A percentile compares a stretch with the other conserved stretches of the same genome.
Conservation (phyloP, 2,113 vertebrate species). For the Gasterosteus nipponicus region DNA sequence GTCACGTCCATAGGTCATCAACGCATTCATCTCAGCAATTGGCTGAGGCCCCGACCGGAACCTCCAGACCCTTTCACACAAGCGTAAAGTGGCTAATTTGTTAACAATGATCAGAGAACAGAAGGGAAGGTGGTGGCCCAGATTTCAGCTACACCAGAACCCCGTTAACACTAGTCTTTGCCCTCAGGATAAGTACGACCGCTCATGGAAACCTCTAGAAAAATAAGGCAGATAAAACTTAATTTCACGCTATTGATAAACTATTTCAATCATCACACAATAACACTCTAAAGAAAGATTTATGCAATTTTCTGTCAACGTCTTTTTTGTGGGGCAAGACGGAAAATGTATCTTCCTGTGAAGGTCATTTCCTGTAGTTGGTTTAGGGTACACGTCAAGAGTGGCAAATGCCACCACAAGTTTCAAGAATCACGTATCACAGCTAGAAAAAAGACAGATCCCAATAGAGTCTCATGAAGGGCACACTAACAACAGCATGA, state of each 20-base stretch:
- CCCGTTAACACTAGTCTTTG: too few species aligned
- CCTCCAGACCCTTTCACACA: too few species aligned
- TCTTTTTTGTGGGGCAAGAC: background rate
- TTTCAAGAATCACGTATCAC: background rate
- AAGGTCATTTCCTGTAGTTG: conserved; percentile 5
- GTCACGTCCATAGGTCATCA: too few species aligned
- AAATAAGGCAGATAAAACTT: background rate
- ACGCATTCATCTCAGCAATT: too few species aligned
- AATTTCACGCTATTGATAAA: too few species aligned
- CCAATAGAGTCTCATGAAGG: background rate
- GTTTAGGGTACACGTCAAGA: background rate
- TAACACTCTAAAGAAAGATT: background rate
- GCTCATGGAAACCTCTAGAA: too few species aligned
- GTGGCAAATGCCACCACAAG: background rate
- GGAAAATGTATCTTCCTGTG: background rate
- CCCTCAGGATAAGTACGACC: too few species aligned
- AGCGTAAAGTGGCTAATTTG: too few species aligned
- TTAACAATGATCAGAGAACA: too few species aligned
- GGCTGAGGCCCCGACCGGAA: too few species aligned
- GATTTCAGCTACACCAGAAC: too few species aligned
- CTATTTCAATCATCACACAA: background rate
- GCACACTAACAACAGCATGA: conserved; percentile 59
- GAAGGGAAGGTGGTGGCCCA: too few species aligned
- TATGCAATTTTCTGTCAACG: background rate
- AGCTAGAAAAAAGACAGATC: background rate